Evolutionary conservation across 2,888 invertebrate species (phyloP).

Genomic region (Anarsia innoxiella): DNA sequence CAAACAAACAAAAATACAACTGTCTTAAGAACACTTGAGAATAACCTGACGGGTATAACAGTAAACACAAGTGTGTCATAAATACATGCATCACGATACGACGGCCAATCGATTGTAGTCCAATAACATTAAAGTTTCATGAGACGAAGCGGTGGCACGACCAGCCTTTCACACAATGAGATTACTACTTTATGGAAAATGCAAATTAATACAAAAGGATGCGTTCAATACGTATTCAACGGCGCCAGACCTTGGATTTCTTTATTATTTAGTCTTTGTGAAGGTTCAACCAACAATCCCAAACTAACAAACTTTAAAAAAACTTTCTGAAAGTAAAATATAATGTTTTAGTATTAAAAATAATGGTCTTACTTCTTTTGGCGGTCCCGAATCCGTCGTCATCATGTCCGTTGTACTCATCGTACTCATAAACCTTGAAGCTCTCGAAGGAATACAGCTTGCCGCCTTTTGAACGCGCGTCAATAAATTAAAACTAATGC

Average conservation of each 20-base stretch:
- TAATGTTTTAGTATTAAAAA: too few species aligned
- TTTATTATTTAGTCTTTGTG: too few species aligned
- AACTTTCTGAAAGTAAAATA: too few species aligned
- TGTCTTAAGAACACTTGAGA: too few species aligned
- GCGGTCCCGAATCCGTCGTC: slow-evolving; percentile 51
- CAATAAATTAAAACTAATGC: slow-evolving; percentile 23
- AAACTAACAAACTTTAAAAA: too few species aligned
- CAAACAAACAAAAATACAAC: too few species aligned
- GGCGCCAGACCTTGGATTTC: too few species aligned
- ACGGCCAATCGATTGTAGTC: slow-evolving; percentile 26
- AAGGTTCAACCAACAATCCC: too few species aligned
- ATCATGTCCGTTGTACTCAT: slow-evolving; percentile 55
- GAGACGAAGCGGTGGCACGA: slow-evolving; percentile 13
- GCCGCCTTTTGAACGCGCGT: slow-evolving; percentile 45
- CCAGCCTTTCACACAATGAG: slow-evolving; percentile 2
- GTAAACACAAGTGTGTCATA: slow-evolving; percentile 9
- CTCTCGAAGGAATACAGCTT: slow-evolving; percentile 74
- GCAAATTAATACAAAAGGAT: background rate
- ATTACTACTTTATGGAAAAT: background rate
- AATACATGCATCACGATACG: slow-evolving; percentile 22
- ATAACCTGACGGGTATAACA: too few species aligned
- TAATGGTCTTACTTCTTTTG: slow-evolving; percentile 68
- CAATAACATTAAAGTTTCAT: slow-evolving; percentile 20
- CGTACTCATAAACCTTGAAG: slow-evolving; percentile 70
- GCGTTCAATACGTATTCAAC: too few species aligned